A percentile compares a stretch with the other conserved stretches of the same genome.
These are phyloP conservation scores for Epinotia brunnichana DNA, from an alignment of 2,888 invertebrate species.

Conservation along the genomic window DNA sequence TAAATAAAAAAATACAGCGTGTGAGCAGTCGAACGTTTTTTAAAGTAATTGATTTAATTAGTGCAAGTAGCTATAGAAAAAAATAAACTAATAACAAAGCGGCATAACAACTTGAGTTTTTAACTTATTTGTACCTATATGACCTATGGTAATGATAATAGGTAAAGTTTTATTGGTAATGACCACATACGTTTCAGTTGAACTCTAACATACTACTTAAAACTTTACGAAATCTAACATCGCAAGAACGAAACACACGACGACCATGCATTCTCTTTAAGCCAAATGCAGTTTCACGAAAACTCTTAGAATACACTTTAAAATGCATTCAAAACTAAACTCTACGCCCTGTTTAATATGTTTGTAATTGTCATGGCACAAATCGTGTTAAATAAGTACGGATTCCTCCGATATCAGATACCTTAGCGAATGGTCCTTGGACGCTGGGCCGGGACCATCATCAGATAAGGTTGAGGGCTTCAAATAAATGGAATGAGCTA, in stretches of 20 bases:
- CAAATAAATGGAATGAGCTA: conserved; percentile 58
- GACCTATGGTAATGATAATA: background rate
- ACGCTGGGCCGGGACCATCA: background rate
- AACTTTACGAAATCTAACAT: background rate
- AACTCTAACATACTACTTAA: background rate
- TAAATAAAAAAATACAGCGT: too few relatives aligned
- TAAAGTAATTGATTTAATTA: too few relatives aligned
- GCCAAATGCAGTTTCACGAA: conserved; percentile 4
- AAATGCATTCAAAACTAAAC: background rate
- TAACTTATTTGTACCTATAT: too few relatives aligned
- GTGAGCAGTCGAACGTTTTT: too few relatives aligned
- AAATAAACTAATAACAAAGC: too few relatives aligned
- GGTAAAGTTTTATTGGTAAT: background rate
- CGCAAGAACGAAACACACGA: background rate
- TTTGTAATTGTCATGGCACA: background rate
- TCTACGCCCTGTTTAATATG: background rate
- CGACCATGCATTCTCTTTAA: background rate
- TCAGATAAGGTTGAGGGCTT: conserved; percentile 48
- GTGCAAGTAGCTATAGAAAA: too few relatives aligned
- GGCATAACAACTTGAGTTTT: too few relatives aligned
- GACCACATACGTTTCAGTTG: background rate
- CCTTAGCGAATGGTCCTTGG: background rate
- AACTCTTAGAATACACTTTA: background rate
- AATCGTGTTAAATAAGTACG: background rate
- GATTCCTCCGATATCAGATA: background rate